Base-by-base conservation (phyloP, 2,888 invertebrate genomes). In the Elmis aenea region DNA sequence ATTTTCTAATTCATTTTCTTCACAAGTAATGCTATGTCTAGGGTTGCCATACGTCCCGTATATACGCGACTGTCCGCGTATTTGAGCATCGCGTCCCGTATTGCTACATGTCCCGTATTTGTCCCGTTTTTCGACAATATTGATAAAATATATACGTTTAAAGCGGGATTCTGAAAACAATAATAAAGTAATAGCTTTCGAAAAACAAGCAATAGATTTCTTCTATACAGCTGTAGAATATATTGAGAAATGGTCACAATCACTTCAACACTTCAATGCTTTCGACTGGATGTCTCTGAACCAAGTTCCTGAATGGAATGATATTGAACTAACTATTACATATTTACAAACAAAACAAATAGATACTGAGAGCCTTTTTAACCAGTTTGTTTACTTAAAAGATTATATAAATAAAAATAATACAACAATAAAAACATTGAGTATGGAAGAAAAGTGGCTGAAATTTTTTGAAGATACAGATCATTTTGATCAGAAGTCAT, bases 151-250 rank as follows among this genome's bases (percentile, higher is more conserved):
- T n/a, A n/a, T n/a, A n/a, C 26, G 26, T 11, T 26, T 26, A 26
- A 26, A 26, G 26, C 26, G 8, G 5, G 26, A 26, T 26, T 26
- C 26, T 26, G 13, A 26, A 13, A 26, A 26, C 26, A 26, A 11
- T 26, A 11, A 11, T 11, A 26, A 26, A n/a, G 13, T 13, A 26
- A 13, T 10, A 26, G 12, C 3, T 26, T 26, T 26, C 11, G 26
- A 26, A 26, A 26, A 26, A 26, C 26, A 26, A 26, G 26, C 12
- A 13, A 26, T 26, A 13, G 13, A 26, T 26, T 26, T 26, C 26
- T 26, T 26, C 26, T 12, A 26, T 26, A 26, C 26, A 26, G 26
- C 13, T 26, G 26, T n/a, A n/a, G n/a, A n/a, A n/a, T n/a, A n/a
- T n/a, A n/a, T n/a, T n/a, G n/a, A n/a, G n/a, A n/a, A n/a, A n/a